Base-by-base conservation (phyloP, 2,888 invertebrate genomes). In the Conistra vaccinii region DNA sequence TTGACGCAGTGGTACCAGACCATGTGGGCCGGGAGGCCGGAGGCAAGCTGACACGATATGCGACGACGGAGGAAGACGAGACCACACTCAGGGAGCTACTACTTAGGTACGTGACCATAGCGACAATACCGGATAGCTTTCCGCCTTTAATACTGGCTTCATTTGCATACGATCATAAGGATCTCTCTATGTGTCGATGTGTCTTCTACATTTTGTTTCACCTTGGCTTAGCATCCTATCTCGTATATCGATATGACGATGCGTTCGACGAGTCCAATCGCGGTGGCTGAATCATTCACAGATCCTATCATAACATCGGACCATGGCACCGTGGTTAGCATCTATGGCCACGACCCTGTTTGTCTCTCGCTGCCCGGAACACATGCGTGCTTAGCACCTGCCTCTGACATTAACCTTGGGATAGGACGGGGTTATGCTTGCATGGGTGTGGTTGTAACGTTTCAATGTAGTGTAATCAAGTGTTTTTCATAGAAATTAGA, bases 21-120 rank as follows among this genome's bases (percentile, higher is more conserved):
- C 96, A 96, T 96, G 96, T 94, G 95, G 95, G 93, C 95, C 95
- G 95, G 95, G 95, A 95, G 95, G 96, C 95, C 95, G 97, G 97
- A 93, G 95, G 96, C 93, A 96, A 97, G 97, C 96, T 97, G 96
- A 97, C 97, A 97, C 97, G 98, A 97, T 97, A 98, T 98, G 98
- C 97, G 97, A 97, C 98, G 98, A 97, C 97, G 97, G 97, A 98
- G 97, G 98, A 98, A 97, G 98, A 98, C 97, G 98, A 98, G 97
- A 98, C 98, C 96, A 98, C 98, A 97, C 98, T 98, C 97, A 98
- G 98, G 97, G 98, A 98, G 98, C 98, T 98, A 97, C 98, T 98
- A 97, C 98, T 98, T 98, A 98, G 98, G 98, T 98, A 98, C 96
- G 96, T 91, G 91, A 89, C 89, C 92, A 92, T 94, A 94, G 93